Conservation (phyloP, 2,113 vertebrate species). For the human (Homo sapiens) region GRCh38 chrX:10877001-10877500, state of each 20-base stretch:
- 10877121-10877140: background rate
- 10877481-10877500: background rate
- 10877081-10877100: background rate
- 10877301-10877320: background rate
- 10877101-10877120: background rate
- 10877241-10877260: background rate
- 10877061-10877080: background rate
- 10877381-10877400: background rate
- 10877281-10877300: background rate
- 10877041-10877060: background rate
- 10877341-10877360: background rate
- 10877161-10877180: background rate
- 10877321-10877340: background rate
- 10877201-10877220: background rate
- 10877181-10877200: background rate
- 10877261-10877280: background rate
- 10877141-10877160: background rate
- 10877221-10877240: background rate
- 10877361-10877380: background rate
- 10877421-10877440: background rate
- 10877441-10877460: slow-evolving; percentile 31
- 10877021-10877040: background rate
- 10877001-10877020: background rate
- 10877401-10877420: background rate
- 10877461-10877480: background rate